Conservation (phyloP, 2,113 vertebrate genomes). For the Stigmatopora nigra region DNA sequence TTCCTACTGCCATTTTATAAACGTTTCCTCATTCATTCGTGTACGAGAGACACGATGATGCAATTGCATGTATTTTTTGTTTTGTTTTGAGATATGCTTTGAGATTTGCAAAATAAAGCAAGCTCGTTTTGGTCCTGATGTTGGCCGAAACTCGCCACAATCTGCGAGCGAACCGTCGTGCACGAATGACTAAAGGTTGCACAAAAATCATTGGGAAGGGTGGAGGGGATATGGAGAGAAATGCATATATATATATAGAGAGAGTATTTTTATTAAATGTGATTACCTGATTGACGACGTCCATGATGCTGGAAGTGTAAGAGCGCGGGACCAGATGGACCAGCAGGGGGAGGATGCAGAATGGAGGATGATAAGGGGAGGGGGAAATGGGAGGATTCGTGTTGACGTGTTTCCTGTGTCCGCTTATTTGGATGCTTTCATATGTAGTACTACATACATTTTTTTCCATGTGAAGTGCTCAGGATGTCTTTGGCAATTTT, state of each 20-base stretch:
- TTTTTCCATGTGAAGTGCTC: too few relatives aligned
- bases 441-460: too few relatives aligned
- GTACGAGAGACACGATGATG: background rate
- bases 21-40: constrained; percentile 1
- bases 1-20: constrained; percentile 46
- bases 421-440: background rate
- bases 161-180: background rate
- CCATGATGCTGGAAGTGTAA: constrained; percentile 50
- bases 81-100: background rate
- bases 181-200: background rate
- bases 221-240: background rate
- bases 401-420: background rate
- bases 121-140: background rate
- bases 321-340: constrained; percentile 20
- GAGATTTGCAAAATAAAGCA: background rate
- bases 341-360: constrained; percentile 1
- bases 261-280: background rate
- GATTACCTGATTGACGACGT: constrained; percentile 57
- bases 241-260: background rate
- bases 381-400: background rate
- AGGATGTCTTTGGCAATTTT: too few relatives aligned
- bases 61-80: background rate
- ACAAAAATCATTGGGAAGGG: background rate
- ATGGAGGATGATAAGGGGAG: background rate
- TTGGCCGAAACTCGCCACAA: background rate